These are phyloP conservation scores for Leptobrachium ailaonicum DNA, from an alignment of 2,113 vertebrate genomes.

Conservation along the genomic window DNA sequence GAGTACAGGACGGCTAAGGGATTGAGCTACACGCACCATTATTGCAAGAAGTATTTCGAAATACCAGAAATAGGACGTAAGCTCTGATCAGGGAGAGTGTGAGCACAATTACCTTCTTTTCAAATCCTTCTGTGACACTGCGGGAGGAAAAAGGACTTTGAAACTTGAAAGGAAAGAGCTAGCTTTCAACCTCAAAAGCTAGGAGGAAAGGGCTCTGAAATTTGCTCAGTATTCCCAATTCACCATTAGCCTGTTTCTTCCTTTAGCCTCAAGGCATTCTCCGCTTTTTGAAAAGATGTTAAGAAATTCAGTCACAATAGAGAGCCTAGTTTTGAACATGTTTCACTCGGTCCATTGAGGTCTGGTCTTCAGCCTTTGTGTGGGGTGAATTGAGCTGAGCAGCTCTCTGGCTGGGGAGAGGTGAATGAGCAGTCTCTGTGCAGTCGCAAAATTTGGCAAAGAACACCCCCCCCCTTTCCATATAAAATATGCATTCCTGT, in stretches of 20 bases:
- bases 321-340: slow-evolving; percentile 93
- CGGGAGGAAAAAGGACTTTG: slow-evolving; percentile 99
- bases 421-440: slow-evolving; percentile 78
- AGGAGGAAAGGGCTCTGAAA: slow-evolving; percentile 99
- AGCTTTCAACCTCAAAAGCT: slow-evolving; percentile 99
- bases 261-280: slow-evolving; percentile 99
- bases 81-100: slow-evolving; percentile 99
- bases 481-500: slow-evolving; percentile 78
- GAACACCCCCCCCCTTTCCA: slow-evolving; percentile 69
- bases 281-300: slow-evolving; percentile 99
- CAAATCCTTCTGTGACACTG: slow-evolving; percentile 99
- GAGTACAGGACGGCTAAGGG: slow-evolving; percentile 84
- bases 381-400: slow-evolving; percentile 91
- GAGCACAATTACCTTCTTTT: slow-evolving; percentile 99
- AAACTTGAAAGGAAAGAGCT: slow-evolving; percentile 99
- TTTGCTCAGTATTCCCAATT: slow-evolving; percentile 99
- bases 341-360: slow-evolving; percentile 95
- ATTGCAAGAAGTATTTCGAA: slow-evolving; percentile 97
- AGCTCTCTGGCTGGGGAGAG: slow-evolving; percentile 79
- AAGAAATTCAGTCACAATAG: slow-evolving; percentile 99
- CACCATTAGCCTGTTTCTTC: slow-evolving; percentile 99
- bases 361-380: slow-evolving; percentile 94
- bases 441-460: slow-evolving; percentile 78
- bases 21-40: slow-evolving; percentile 92
- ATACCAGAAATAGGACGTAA: slow-evolving; percentile 98